Evolutionary conservation across 1,140 invertebrate species (phyloP), one percentile per base, ranked within the genome.

Genomic region (Heliconius hewitsoni): DNA sequence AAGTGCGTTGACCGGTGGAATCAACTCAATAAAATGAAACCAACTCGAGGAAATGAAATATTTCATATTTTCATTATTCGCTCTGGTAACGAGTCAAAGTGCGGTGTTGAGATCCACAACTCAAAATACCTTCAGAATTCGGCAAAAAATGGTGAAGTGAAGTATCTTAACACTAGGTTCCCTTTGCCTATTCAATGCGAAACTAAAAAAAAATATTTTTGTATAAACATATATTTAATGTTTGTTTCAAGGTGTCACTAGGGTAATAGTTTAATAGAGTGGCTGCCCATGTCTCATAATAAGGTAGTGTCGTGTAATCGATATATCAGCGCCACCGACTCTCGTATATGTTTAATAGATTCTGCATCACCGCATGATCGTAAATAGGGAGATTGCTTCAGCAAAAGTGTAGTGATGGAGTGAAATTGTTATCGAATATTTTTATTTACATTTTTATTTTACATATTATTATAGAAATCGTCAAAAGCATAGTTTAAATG

Each of bases 361-460:
- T 85, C 86, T 87, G 85, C 85, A 85, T 66, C 86, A 76, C 76
- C 86, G 84, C 82, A 86, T 76, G 85, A 83, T 81, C 85, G 87
- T 90, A 89, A 90, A 90, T 88, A 90, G 82, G 82, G 82, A 90
- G 83, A 88, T 90, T 87, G 85, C 85, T 78, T 85, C 81, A 83
- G 79, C 82, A 86, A 84, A 84, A 73, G 76, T 81, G 9, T 81
- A 87, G 84, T 30, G 85, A 79, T 82, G 82, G 18, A 52, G 30
- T 70, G 3, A 9, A 52, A 74, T 77, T 8, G 11, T 3, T 76
- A 77, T 76, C 79, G 79, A 81, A 27, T 71, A 9, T 30, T 18
- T 73, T 27, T 71, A 46, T 78, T 42, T 57, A 46, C 42, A 46
- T 57, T 23, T 57, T 57, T 23, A 34, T 34, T n/a, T 23, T 3